These are phyloP conservation scores for Epinotia demarniana DNA, from an alignment of 2,888 invertebrate genomes.

Conservation along the genomic window DNA sequence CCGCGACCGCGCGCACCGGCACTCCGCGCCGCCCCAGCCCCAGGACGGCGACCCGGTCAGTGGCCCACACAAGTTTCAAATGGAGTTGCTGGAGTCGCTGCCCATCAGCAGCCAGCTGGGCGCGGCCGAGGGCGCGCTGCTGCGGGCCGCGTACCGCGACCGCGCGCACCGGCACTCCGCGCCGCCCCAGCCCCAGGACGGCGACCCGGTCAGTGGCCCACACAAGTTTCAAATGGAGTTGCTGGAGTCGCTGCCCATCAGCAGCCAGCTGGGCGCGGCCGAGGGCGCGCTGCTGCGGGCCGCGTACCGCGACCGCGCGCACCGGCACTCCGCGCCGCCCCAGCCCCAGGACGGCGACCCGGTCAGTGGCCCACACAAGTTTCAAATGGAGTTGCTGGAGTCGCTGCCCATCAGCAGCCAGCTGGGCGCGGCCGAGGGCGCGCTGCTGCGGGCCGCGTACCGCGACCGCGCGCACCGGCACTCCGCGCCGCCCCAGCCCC, in stretches of 20 bases:
- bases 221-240: no score
- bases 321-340: conserved; percentile 92
- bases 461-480: conserved; percentile 94
- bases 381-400: no score
- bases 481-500: conserved; percentile 87
- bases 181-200: conserved; percentile 81
- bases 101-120: conserved; percentile 86
- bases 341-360: conserved; percentile 77
- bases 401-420: conserved; percentile 87
- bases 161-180: conserved; percentile 95
- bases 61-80: neutral
- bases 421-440: conserved; percentile 86
- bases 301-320: conserved; percentile 92
- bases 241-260: conserved; percentile 88
- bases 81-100: conserved; percentile 88
- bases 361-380: neutral
- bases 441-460: conserved; percentile 90
- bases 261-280: conserved; percentile 83
- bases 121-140: conserved; percentile 87
- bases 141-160: conserved; percentile 91
- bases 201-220: conserved; percentile 58
- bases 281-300: conserved; percentile 89
- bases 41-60: conserved; percentile 71
- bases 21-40: conserved; percentile 89
- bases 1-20: conserved; percentile 93